These are phyloP conservation scores for Pelosia muscerda DNA, from an alignment of 2,888 invertebrate species.

Conservation along the genomic window DNA sequence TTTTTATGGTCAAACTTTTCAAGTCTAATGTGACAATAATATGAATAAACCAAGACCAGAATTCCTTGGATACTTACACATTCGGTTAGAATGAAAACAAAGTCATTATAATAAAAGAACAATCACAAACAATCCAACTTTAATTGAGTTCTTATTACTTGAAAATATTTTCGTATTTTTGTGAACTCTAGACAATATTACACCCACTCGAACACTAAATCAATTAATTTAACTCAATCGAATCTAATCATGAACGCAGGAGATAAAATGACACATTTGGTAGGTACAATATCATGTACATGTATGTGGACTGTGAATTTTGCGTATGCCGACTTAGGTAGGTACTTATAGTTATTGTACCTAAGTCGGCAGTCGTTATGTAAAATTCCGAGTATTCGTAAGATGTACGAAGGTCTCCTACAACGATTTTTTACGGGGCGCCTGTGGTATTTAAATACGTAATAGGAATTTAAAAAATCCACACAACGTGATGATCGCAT, in stretches of 20 bases:
- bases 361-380: constrained; percentile 41
- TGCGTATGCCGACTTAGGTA: too few species aligned
- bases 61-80: background rate
- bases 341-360: too few species aligned
- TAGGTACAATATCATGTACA: constrained; percentile 26
- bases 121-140: background rate
- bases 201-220: background rate
- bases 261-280: background rate
- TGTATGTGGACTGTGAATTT: constrained; percentile 34
- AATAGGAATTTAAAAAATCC: constrained; percentile 54
- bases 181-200: background rate
- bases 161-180: background rate
- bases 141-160: too few species aligned
- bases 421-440: constrained; percentile 53
- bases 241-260: background rate
- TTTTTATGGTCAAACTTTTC: background rate
- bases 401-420: constrained; percentile 35
- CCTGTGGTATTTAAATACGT: constrained; percentile 56
- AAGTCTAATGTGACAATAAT: background rate
- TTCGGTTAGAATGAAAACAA: background rate
- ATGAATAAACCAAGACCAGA: background rate
- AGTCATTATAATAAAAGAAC: background rate
- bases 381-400: constrained; percentile 49
- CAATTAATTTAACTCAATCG: background rate
- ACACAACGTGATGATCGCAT: constrained; percentile 48